A percentile compares a stretch with the other conserved stretches of the same genome.
These are phyloP conservation scores for Henricia sp. DNA, from an alignment of 53 echinoderm and acorn worm species.

Conservation along the genomic window DNA sequence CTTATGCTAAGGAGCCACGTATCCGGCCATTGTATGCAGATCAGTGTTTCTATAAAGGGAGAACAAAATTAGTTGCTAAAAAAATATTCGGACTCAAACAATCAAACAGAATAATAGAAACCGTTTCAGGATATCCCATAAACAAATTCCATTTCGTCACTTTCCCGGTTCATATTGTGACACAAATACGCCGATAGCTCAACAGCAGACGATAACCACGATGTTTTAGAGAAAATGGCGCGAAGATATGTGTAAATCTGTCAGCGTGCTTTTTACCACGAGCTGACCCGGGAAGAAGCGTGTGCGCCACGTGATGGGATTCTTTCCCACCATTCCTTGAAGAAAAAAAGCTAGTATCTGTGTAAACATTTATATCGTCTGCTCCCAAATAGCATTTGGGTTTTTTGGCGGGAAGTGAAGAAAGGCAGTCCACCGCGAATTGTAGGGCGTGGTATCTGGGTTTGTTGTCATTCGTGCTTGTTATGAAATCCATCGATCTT, in stretches of 20 bases:
- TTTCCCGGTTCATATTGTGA: neutral
- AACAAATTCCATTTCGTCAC: too few species aligned
- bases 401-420: neutral
- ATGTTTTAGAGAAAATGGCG: slow-evolving; percentile 12
- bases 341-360: neutral
- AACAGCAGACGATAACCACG: slow-evolving; percentile 15
- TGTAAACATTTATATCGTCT: slow-evolving; percentile 21
- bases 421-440: too few species aligned
- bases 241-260: slow-evolving; percentile 34
- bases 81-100: too few species aligned
- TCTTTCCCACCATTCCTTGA: neutral
- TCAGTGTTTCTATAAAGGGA: too few species aligned
- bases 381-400: neutral
- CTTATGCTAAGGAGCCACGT: too few species aligned
- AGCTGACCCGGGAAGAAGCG: slow-evolving; percentile 48
- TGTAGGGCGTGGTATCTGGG: too few species aligned
- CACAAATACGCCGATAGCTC: slow-evolving; percentile 1
- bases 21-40: too few species aligned
- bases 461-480: too few species aligned
- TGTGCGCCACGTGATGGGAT: slow-evolving; percentile 41
- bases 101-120: too few species aligned
- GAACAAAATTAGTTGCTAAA: too few species aligned
- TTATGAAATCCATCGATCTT: too few species aligned
- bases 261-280: slow-evolving; percentile 41
- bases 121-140: too few species aligned